Evolutionary conservation across 2,797 vertebrate genomes (phyloP).

Genomic region (Alauda arvensis): DNA sequence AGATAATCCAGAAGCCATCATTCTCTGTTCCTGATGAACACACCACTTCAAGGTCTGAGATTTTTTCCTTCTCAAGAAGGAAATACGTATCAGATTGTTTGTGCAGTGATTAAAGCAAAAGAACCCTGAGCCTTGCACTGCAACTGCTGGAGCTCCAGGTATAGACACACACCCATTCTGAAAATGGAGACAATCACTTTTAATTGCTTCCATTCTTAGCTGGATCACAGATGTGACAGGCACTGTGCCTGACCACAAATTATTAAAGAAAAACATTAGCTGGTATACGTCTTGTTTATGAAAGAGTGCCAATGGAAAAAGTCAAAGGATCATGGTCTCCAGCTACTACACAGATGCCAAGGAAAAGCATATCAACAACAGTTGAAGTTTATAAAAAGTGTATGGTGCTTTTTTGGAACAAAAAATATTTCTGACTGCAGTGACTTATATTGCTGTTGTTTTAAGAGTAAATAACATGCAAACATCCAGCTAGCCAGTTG

Average conservation of each 20-base stretch:
- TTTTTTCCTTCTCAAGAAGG: background rate
- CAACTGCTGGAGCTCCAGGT: background rate
- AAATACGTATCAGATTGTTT: background rate
- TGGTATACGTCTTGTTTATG: slow-evolving; percentile 31
- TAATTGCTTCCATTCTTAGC: slow-evolving; percentile 25
- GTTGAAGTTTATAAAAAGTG: slow-evolving; percentile 10
- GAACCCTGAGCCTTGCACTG: background rate
- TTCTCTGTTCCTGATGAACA: background rate
- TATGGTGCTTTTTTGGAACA: background rate
- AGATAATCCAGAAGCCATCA: background rate
- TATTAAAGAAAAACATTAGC: slow-evolving; percentile 48
- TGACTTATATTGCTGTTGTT: slow-evolving; percentile 25
- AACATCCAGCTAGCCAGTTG: background rate
- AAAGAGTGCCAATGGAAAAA: slow-evolving; percentile 43
- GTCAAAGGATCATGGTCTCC: slow-evolving; percentile 4
- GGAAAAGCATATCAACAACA: slow-evolving; percentile 10
- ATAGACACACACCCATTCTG: background rate
- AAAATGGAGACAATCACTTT: background rate
- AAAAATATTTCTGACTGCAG: background rate
- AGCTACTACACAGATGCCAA: slow-evolving; percentile 23
- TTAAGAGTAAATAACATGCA: slow-evolving; percentile 27
- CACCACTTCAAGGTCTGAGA: background rate
- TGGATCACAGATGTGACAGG: slow-evolving; percentile 27
- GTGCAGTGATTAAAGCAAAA: background rate
- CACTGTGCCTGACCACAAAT: slow-evolving; percentile 38